Evolutionary conservation across 2,888 invertebrate species (phyloP).

Genomic region (Mimas tiliae): DNA sequence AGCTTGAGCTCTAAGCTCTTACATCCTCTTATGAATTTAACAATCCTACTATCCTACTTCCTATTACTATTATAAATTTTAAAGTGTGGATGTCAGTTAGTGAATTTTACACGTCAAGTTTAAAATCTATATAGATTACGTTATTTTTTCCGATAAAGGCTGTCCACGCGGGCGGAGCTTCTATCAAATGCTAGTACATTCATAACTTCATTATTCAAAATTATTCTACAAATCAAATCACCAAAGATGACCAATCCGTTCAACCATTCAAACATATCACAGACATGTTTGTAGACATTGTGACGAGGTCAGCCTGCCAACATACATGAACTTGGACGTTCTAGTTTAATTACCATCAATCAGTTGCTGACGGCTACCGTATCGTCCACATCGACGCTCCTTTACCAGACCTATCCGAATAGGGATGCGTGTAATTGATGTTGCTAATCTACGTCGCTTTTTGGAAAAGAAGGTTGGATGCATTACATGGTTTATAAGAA

Average conservation of each 20-base stretch:
- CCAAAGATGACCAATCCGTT: not conserved
- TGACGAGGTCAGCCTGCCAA: constrained; percentile 29
- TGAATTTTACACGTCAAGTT: no score
- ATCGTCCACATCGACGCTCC: constrained; percentile 48
- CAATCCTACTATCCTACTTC: no score
- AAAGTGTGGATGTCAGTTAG: no score
- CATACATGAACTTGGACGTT: constrained; percentile 34
- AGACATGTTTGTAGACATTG: constrained; percentile 12
- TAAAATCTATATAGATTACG: no score
- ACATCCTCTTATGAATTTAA: no score
- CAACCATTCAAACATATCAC: not conserved
- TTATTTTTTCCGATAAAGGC: no score
- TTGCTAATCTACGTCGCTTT: constrained; percentile 59
- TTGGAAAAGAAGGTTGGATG: constrained; percentile 29
- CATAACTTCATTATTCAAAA: not conserved
- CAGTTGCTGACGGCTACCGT: constrained; percentile 50
- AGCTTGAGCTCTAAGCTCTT: no score
- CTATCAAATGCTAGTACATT: no score
- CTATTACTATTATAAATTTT: no score
- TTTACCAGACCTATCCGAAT: constrained; percentile 51
- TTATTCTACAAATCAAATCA: not conserved
- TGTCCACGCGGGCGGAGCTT: no score
- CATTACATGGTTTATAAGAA: not conserved
- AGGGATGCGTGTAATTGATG: constrained; percentile 54
- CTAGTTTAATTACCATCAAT: constrained; percentile 71